Conservation (phyloP, 35 echinoderm and acorn worm species). For the Stichopus chloronotus region DNA sequence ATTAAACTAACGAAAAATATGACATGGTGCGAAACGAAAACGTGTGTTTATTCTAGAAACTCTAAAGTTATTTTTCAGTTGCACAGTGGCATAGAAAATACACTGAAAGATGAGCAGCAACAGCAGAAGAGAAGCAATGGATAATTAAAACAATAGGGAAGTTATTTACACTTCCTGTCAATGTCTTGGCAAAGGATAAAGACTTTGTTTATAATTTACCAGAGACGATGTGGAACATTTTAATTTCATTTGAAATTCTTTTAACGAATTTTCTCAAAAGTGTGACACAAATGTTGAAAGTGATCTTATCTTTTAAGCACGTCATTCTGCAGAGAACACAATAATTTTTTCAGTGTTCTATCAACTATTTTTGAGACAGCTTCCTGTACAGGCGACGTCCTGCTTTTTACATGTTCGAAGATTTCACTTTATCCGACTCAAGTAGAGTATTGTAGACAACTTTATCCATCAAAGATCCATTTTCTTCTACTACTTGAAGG, state of each 20-base stretch:
- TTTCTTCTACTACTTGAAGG: constrained; percentile 1
- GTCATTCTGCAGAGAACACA: no score
- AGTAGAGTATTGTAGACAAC: constrained; percentile 7
- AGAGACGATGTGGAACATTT: no score
- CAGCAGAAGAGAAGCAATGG: not conserved
- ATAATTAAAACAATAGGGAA: not conserved
- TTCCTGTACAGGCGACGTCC: not conserved
- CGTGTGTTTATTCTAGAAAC: not conserved
- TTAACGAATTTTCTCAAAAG: no score
- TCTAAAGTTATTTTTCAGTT: not conserved
- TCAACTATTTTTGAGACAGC: not conserved
- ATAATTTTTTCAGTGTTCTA: no score
- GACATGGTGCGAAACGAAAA: no score
- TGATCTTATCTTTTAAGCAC: no score
- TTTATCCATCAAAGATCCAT: not conserved
- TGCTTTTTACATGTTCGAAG: no score
- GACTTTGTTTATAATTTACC: no score
- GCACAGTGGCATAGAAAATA: not conserved
- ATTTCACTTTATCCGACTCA: not conserved
- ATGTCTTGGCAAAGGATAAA: not conserved
- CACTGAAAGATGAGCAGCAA: not conserved
- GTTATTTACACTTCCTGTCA: not conserved
- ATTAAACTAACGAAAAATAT: no score
- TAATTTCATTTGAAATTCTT: no score
- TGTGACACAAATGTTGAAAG: no score